These are phyloP conservation scores for Oophaga pumilio DNA, from an alignment of 2,113 vertebrate genomes.

Conservation along the genomic window DNA sequence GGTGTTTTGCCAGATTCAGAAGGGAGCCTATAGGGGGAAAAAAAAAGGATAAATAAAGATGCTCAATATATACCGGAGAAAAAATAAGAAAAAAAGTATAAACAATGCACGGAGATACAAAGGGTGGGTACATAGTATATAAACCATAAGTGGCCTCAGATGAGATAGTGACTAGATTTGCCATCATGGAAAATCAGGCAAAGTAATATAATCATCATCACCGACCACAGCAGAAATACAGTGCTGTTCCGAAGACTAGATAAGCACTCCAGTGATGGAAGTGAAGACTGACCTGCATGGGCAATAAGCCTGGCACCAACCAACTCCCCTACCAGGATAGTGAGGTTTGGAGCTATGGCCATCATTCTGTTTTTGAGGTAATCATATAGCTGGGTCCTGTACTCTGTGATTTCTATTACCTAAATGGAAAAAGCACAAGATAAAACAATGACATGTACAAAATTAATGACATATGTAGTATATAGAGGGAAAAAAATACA, in stretches of 20 bases:
- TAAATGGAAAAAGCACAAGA: slow-evolving; percentile 59
- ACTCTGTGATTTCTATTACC: slow-evolving; percentile 96
- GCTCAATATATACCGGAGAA: too few species aligned
- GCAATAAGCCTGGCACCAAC: slow-evolving; percentile 95
- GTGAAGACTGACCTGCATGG: slow-evolving; percentile 83
- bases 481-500: too few species aligned
- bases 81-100: not conserved
- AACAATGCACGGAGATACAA: slow-evolving; percentile 60
- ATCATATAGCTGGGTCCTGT: slow-evolving; percentile 92
- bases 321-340: slow-evolving; percentile 93
- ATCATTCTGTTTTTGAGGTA: slow-evolving; percentile 98
- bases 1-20: slow-evolving; percentile 96
- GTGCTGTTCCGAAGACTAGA: not conserved
- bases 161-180: slow-evolving; percentile 91
- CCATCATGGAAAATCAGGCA: slow-evolving; percentile 80
- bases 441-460: not conserved
- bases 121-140: not conserved
- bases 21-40: slow-evolving; percentile 81
- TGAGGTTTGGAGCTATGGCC: slow-evolving; percentile 97
- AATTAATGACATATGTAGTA: too few species aligned
- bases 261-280: not conserved
- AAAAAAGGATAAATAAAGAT: not conserved
- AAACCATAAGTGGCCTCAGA: slow-evolving; percentile 80
- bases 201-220: slow-evolving; percentile 77
- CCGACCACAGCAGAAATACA: slow-evolving; percentile 60